phyloP scores from a whole-genome alignment of 2,888 invertebrate species.

The Melanotus villosus region DNA sequence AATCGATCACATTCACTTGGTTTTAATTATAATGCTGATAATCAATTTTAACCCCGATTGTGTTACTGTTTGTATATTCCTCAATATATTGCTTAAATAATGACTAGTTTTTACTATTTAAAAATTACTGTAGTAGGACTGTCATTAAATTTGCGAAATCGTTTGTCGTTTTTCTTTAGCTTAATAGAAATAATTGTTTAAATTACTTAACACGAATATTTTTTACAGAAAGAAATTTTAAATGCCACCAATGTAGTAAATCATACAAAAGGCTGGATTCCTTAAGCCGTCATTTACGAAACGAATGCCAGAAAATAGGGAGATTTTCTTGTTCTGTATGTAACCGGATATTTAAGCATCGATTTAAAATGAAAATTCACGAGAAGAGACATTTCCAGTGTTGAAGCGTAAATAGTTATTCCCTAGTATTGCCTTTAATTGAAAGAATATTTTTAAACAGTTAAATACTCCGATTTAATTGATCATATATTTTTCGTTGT shows the following conservation, averaged over 20 bases:
- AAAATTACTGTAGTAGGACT: no score
- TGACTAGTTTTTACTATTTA: no score
- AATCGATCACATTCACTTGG: no score
- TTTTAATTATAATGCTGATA: no score
- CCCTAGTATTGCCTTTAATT: not conserved
- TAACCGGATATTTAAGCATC: slow-evolving; percentile 66
- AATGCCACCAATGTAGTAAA: slow-evolving; percentile 64
- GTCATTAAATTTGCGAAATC: no score
- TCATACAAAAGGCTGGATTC: slow-evolving; percentile 66
- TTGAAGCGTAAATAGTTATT: not conserved
- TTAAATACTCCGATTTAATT: not conserved
- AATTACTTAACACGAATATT: not conserved
- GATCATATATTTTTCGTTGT: slow-evolving; percentile 22
- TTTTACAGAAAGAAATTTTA: slow-evolving; percentile 15
- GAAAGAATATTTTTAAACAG: not conserved
- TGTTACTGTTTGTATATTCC: no score
- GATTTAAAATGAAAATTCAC: slow-evolving; percentile 66
- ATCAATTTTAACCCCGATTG: no score
- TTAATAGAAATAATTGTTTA: no score
- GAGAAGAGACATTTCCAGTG: slow-evolving; percentile 9
- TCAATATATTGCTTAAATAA: no score
- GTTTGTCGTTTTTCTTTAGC: no score
- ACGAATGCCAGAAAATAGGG: slow-evolving; percentile 68
- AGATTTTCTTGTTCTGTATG: slow-evolving; percentile 65
- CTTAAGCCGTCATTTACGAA: slow-evolving; percentile 66